Conservation (phyloP, 2,113 vertebrate species). For the Hemichromis elongatus region DNA sequence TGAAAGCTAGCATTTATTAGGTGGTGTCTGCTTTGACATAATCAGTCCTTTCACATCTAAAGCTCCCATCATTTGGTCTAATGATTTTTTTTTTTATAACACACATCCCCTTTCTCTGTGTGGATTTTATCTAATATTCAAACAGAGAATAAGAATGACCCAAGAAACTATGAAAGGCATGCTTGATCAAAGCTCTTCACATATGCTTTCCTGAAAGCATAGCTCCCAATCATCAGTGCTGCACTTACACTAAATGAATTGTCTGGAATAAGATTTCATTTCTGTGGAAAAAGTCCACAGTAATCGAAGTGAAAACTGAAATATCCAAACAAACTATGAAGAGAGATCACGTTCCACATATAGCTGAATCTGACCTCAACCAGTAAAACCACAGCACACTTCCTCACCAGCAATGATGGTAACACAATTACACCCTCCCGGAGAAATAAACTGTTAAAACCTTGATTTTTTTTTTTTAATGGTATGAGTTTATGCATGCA, state of each 20-base stretch:
- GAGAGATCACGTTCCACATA: accelerated
- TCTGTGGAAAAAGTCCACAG: not conserved
- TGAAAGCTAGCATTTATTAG: not conserved
- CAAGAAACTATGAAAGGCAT: not conserved
- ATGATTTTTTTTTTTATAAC: not conserved
- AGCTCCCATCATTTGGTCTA: not conserved
- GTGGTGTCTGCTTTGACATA: not conserved
- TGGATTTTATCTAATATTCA: not conserved
- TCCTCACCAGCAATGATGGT: not conserved
- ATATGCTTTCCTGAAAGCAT: not conserved
- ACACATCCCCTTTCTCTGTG: not conserved
- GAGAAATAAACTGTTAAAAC: not conserved
- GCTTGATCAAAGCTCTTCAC: not conserved
- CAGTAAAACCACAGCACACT: not conserved
- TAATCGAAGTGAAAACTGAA: not conserved
- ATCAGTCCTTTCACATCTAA: not conserved
- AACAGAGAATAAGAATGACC: not conserved
- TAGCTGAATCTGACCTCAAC: accelerated
- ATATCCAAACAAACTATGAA: not conserved
- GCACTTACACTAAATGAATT: not conserved
- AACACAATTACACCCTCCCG: not conserved
- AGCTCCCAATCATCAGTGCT: accelerated
- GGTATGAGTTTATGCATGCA: not conserved
- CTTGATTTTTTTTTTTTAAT: not conserved
- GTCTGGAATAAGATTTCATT: not conserved